These are phyloP conservation scores for Xylota sylvarum DNA, from an alignment of 2,888 invertebrate genomes.

Conservation along the genomic window DNA sequence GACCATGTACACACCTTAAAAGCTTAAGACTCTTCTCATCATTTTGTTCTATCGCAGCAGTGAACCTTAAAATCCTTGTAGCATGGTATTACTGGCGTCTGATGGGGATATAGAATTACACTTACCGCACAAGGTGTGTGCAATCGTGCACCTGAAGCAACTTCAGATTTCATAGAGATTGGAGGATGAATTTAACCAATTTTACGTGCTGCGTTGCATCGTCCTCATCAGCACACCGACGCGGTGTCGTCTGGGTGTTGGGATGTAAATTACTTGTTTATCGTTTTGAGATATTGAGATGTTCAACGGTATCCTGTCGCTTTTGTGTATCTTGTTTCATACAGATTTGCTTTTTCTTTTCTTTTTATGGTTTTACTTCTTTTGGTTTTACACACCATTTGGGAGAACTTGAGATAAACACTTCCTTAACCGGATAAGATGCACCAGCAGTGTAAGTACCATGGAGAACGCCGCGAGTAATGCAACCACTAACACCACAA, in stretches of 20 bases:
- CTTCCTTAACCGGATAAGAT: conserved; percentile 48
- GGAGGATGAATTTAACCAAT: conserved; percentile 12
- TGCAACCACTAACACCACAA: conserved; percentile 55
- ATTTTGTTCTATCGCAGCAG: neutral
- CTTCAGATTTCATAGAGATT: conserved; percentile 34
- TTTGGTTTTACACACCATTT: conserved; percentile 48
- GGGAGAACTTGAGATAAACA: conserved; percentile 57
- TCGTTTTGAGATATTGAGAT: conserved; percentile 69
- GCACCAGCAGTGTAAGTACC: conserved; percentile 28
- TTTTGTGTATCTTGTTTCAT: conserved; percentile 57
- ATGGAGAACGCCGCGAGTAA: conserved; percentile 40
- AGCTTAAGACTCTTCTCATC: conserved; percentile 17
- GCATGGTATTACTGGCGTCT: conserved; percentile 40
- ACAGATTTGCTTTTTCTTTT: no score
- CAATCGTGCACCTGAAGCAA: conserved; percentile 66
- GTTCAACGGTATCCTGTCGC: conserved; percentile 55
- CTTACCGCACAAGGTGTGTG: conserved; percentile 69
- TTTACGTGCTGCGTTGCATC: neutral
- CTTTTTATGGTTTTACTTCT: no score
- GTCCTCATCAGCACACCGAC: conserved; percentile 16
- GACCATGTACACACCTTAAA: conserved; percentile 25
- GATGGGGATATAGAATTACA: conserved; percentile 68
- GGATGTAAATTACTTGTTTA: conserved; percentile 72
- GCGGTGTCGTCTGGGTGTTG: conserved; percentile 12
- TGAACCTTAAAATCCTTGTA: conserved; percentile 55